Evolutionary conservation across 2,888 invertebrate species (phyloP), one percentile per base, ranked within the genome.

Genomic region (Rosalia funebris): DNA sequence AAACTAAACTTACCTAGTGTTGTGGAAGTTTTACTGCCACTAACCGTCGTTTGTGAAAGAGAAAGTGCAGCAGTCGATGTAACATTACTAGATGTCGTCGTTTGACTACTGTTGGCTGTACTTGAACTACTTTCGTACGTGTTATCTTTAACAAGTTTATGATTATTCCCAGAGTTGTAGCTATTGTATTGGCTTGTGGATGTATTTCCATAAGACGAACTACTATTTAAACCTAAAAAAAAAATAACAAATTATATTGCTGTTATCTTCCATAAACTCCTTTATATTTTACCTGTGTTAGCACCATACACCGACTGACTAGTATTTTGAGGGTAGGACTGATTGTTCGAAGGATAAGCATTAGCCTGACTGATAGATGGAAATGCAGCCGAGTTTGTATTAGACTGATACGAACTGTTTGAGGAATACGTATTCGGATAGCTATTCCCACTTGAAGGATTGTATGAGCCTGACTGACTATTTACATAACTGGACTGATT

Each of bases 261-360:
- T n/a, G 17, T 19, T 41, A 1, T 11, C 15, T n/a, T n/a, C n/a
- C n/a, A n/a, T n/a, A n/a, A n/a, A 15, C 25, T 15, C 15, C 9
- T 44, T 17, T 19, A 34, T 7, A 62, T 71, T n/a, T 71, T 70
- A 79, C 80, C 79, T 63, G 79, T 63, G 64, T 75, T 80, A 71
- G 79, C 75, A 75, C 81, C 81, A 70, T 82, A 82, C 11, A 81
- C 80, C 10, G 79, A 80, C 64, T 81, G 81, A 76, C 75, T 78
- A 71, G 80, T 71, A 68, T 77, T 80, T 58, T 80, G 81, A 53
- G 77, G 77, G 68, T 79, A 81, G 37, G 77, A 71, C 63, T 77
- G 79, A 56, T 77, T 77, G 57, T 71, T 74, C 5, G 74, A 66
- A 11, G 78, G 77, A 66, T 78, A 80, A 10, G 78, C 72, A 55